Base-by-base conservation (phyloP, 2,113 vertebrate species). In the Anser brachyrhynchus region DNA sequence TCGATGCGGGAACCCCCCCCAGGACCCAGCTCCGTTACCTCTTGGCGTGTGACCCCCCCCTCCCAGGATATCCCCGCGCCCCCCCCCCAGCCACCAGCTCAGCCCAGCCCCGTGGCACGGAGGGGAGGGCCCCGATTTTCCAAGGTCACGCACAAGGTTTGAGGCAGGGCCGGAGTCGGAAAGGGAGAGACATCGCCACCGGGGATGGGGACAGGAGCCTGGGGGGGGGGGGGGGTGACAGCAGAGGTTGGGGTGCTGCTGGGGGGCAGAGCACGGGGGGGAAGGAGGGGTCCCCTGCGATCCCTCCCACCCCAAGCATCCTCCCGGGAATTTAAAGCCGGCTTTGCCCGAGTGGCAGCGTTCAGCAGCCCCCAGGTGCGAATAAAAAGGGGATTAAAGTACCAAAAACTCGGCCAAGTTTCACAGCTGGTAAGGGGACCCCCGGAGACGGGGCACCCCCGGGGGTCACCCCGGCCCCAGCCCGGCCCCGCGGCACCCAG, bases 121-220 rank as follows among this genome's bases (percentile, higher is more conserved):
- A 64, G 86, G 78, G 12, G 76, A 80, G 91, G 73, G 91, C 76
- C 74, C 2, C 6, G 54, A 93, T 95, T 95, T 90, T 81, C 95
- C 92, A 95, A 95, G 95, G 93, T 96, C 87, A 95, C 5, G 10
- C 84, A 79, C 82, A 96, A 92, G 93, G 95, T 91, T 93, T 92
- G 76, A 87, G 79, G 2, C 80, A 73, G 84, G 83, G 94, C 88
- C 26, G 54, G 84, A 8, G 13, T 19, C 1, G 8, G 76, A 87
- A 71, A 11, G 1, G 57, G 88, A 84, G 58, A 72, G n/a, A 28
- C 84, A 77, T 49, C 72, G 8, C 35, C 4, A 11, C 64, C 3
- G 3, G 55, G 57, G n/a, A 51, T 1, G 0, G 2, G 39, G 52
- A 44, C 3, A 85, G 87, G 23, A 71, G 84, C 29, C 0, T 4